Evolutionary conservation across 2,797 vertebrate genomes (phyloP), one percentile per base, ranked within the genome.

Genomic region (Vireo griseus): DNA sequence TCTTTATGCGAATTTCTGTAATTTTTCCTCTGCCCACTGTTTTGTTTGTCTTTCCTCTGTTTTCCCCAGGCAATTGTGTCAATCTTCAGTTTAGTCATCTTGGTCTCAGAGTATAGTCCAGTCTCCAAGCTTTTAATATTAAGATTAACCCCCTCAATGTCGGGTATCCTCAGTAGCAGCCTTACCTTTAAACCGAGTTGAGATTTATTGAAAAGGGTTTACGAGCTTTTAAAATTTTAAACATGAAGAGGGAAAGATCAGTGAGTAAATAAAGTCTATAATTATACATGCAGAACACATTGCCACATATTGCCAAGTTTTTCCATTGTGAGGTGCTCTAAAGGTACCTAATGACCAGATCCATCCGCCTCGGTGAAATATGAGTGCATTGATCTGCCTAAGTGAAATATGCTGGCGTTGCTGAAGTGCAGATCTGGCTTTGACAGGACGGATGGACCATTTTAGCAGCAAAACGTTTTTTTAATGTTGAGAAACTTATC

Each of bases 401-500:
- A 66, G 75, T 37, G 84, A 69, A 85, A 57, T 71, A n/a, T 21
- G 52, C 22, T 21, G 10, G 33, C 33, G 13, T 59, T 92, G 88
- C 68, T 95, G 8, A 28, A 78, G 54, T 31, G 39, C 62, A 17
- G 44, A 31, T 73, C 29, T 55, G 62, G 2, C 92, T 73, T 24
- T 77, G 88, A 26, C 79, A 51, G 54, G 76, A 65, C 35, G 57
- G 65, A 82, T 71, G 77, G 35, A 4, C 57, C 37, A 4, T 37
- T 86, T 87, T 21, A 78, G 57, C 24, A 61, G 47, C 28, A 44
- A 85, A 89, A 59, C 37, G 11, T 62, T 51, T 83, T 76, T 92
- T 85, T 78, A 85, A 58, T 47, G 54, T 80, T 91, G 88, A 83
- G 68, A 73, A 93, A 90, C 61, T 71, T 71, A 26, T 81, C 68